Evolutionary conservation across 2,113 vertebrate genomes (phyloP).

Genomic region (Piaya cayana): DNA sequence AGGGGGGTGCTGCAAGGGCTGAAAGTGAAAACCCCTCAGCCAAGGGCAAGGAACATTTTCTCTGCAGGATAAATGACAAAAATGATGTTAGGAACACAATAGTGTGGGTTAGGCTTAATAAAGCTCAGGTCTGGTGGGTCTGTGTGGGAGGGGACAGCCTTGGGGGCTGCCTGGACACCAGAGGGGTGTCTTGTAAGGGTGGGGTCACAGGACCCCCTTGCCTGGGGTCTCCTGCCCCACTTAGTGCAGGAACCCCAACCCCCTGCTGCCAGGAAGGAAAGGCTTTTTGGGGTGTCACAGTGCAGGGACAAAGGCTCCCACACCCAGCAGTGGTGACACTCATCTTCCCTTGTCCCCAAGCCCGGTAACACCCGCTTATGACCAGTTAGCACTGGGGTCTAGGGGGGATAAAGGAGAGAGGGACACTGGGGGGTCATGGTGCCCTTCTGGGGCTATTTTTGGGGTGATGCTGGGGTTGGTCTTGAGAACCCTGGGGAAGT

Average conservation of each 20-base stretch:
- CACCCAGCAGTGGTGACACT: accelerated
- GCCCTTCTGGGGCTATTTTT: neutral
- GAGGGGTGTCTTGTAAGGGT: accelerated
- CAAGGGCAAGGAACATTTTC: accelerated
- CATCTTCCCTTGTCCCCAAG: neutral
- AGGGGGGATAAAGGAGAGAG: no score
- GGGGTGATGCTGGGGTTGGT: neutral
- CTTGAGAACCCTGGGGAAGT: neutral
- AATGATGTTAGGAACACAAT: accelerated
- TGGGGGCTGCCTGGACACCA: accelerated
- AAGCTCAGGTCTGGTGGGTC: neutral
- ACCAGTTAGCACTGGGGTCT: no score
- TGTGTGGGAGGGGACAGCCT: accelerated
- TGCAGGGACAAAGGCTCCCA: no score
- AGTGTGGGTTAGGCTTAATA: accelerated
- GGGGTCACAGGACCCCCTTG: no score
- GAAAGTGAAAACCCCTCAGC: neutral
- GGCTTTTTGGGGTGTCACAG: neutral
- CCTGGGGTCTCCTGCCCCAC: neutral
- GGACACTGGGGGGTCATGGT: no score
- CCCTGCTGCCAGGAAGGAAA: neutral
- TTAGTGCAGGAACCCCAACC: neutral
- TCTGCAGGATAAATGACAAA: neutral
- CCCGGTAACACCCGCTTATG: neutral
- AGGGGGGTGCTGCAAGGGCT: accelerated